Evolutionary conservation across 2,797 vertebrate species (phyloP).

Genomic region (Oryzias dopingdopingensis): DNA sequence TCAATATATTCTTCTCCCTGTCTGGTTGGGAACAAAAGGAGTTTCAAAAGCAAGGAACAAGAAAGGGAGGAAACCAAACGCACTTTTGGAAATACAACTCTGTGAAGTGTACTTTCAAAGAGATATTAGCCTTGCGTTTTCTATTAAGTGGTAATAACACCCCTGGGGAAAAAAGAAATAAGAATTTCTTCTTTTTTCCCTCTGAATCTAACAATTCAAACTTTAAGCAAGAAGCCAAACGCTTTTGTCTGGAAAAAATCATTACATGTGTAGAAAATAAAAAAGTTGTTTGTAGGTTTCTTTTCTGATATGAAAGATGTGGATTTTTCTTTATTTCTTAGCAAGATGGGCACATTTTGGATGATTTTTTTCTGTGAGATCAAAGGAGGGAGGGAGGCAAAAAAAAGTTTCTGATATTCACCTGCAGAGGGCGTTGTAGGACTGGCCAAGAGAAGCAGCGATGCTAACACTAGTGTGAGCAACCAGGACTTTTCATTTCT

Average conservation of each 20-base stretch:
- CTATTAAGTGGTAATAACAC: slow-evolving; percentile 38
- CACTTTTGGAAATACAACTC: slow-evolving; percentile 53
- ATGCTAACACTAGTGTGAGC: neutral
- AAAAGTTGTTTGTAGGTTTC: neutral
- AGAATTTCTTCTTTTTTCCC: slow-evolving; percentile 11
- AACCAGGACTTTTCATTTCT: slow-evolving; percentile 6
- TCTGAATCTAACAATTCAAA: slow-evolving; percentile 34
- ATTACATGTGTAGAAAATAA: slow-evolving; percentile 35
- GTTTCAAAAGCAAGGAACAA: slow-evolving; percentile 35
- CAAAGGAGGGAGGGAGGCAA: neutral
- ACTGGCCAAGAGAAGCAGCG: slow-evolving; percentile 36
- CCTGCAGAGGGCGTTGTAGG: slow-evolving; percentile 75
- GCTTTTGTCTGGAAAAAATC: slow-evolving; percentile 28
- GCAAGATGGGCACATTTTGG: neutral
- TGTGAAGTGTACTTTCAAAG: slow-evolving; percentile 46
- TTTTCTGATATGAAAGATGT: neutral
- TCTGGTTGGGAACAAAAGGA: slow-evolving; percentile 60
- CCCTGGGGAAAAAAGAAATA: slow-evolving; percentile 10
- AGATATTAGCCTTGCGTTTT: slow-evolving; percentile 47
- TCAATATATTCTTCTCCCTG: slow-evolving; percentile 57
- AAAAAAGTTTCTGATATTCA: neutral
- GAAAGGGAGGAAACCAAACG: slow-evolving; percentile 28
- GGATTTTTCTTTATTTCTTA: neutral
- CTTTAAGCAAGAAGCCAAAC: slow-evolving; percentile 20
- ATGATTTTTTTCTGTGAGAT: neutral